These are phyloP conservation scores for Baccha elongata DNA, from an alignment of 2,888 invertebrate species.

Conservation along the genomic window DNA sequence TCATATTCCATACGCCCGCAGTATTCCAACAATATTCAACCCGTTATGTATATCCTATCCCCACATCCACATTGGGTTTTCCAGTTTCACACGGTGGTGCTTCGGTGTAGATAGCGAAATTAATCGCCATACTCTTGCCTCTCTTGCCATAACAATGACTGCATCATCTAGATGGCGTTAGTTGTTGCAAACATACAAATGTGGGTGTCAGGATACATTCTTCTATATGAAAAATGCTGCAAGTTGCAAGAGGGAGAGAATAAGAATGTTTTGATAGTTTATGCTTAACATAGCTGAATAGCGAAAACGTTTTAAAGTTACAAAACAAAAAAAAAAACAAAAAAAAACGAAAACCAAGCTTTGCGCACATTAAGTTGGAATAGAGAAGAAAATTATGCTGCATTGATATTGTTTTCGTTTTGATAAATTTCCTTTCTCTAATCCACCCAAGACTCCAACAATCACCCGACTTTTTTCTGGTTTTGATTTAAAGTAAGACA, in stretches of 20 bases:
- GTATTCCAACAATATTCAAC: neutral
- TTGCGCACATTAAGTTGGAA: neutral
- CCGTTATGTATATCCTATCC: neutral
- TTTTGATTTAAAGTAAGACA: constrained; percentile 47
- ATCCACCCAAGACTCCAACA: constrained; percentile 23
- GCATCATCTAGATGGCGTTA: constrained; percentile 20
- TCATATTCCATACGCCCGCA: constrained; percentile 47
- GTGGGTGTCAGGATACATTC: constrained; percentile 36
- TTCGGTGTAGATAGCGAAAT: constrained; percentile 62
- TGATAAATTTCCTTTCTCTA: constrained; percentile 65
- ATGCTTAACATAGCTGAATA: constrained; percentile 55
- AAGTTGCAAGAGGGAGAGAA: constrained; percentile 3
- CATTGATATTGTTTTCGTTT: constrained; percentile 72
- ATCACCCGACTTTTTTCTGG: constrained; percentile 3
- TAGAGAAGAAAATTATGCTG: constrained; percentile 61
- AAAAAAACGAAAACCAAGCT: neutral
- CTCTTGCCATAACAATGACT: neutral
- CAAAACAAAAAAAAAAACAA: neutral
- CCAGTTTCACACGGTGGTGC: constrained; percentile 55
- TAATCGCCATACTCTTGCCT: constrained; percentile 43
- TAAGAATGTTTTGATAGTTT: constrained; percentile 60
- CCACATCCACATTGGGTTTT: constrained; percentile 24
- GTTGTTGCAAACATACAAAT: constrained; percentile 27
- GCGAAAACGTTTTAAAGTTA: constrained; percentile 35
- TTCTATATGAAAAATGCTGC: neutral